Conservation (phyloP, 2,113 vertebrate genomes). For the Etheostoma cragini region DNA sequence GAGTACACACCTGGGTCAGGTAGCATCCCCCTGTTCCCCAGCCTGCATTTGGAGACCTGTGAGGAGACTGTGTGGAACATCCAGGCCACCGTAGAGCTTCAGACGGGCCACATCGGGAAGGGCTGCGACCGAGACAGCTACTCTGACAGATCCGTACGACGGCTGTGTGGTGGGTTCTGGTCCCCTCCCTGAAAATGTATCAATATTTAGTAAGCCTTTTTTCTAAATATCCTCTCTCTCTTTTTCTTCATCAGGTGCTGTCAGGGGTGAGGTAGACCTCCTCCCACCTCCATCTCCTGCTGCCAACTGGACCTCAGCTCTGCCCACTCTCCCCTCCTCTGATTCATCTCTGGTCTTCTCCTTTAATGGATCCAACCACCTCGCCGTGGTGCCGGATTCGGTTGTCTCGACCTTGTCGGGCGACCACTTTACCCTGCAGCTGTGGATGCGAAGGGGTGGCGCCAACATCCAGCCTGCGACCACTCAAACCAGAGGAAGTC, state of each 20-base stretch:
- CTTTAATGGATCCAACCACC: constrained; percentile 95
- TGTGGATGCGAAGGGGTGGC: constrained; percentile 95
- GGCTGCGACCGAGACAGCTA: constrained; percentile 98
- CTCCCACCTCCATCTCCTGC: constrained; percentile 91
- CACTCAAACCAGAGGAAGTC: constrained; percentile 79
- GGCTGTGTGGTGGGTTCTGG: constrained; percentile 90
- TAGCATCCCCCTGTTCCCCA: constrained; percentile 93
- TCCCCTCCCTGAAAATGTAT: neutral
- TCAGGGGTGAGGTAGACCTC: constrained; percentile 94
- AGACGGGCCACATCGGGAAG: constrained; percentile 97
- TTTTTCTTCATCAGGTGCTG: constrained; percentile 86
- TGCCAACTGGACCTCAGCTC: constrained; percentile 93
- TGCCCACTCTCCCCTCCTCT: constrained; percentile 95
- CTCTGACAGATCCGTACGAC: constrained; percentile 93
- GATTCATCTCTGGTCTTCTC: constrained; percentile 97
- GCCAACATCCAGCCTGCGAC: constrained; percentile 82
- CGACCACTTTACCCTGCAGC: constrained; percentile 95
- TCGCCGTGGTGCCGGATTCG: constrained; percentile 90
- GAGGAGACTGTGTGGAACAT: constrained; percentile 98
- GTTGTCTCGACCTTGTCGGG: constrained; percentile 80
- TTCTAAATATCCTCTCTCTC: neutral
- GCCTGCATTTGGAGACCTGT: constrained; percentile 94
- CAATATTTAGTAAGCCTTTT: neutral
- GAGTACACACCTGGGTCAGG: constrained; percentile 94
- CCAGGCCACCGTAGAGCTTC: constrained; percentile 96